A percentile compares a stretch with the other conserved stretches of the same genome.
Conservation (phyloP, 1,140 invertebrate species). For the Drosophila nebulosa region DNA sequence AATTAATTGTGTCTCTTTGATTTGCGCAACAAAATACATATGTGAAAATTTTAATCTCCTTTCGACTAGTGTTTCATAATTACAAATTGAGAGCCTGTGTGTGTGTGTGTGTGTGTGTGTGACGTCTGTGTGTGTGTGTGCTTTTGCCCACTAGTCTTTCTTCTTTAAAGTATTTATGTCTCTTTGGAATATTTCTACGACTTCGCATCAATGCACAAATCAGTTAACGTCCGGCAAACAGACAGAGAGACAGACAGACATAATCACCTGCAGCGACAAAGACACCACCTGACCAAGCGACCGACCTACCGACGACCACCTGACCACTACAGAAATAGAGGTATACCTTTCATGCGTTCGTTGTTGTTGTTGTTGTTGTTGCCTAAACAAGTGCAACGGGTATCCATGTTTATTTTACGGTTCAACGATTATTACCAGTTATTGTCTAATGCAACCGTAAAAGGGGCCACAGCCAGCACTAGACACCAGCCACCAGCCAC, state of each 20-base stretch:
- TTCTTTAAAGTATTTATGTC: constrained; percentile 52
- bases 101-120: no score
- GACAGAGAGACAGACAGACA: neutral
- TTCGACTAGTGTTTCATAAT: no score
- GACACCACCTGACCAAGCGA: constrained; percentile 36
- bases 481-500: neutral
- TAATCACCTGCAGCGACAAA: constrained; percentile 55
- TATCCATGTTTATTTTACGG: constrained; percentile 79
- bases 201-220: constrained; percentile 77
- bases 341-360: constrained; percentile 13
- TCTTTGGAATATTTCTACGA: constrained; percentile 73
- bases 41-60: no score
- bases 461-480: constrained; percentile 44
- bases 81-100: no score
- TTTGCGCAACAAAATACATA: no score
- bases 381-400: constrained; percentile 73
- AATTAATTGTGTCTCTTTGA: no score
- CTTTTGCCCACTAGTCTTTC: neutral
- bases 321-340: constrained; percentile 29
- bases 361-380: constrained; percentile 59
- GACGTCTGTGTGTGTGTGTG: no score
- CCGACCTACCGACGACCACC: constrained; percentile 31
- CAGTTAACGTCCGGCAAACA: constrained; percentile 67
- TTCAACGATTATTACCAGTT: constrained; percentile 79
- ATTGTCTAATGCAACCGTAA: constrained; percentile 72